Evolutionary conservation across 2,113 vertebrate genomes (phyloP), one percentile per base, ranked within the genome.

Genomic region (Cyanistes caeruleus): DNA sequence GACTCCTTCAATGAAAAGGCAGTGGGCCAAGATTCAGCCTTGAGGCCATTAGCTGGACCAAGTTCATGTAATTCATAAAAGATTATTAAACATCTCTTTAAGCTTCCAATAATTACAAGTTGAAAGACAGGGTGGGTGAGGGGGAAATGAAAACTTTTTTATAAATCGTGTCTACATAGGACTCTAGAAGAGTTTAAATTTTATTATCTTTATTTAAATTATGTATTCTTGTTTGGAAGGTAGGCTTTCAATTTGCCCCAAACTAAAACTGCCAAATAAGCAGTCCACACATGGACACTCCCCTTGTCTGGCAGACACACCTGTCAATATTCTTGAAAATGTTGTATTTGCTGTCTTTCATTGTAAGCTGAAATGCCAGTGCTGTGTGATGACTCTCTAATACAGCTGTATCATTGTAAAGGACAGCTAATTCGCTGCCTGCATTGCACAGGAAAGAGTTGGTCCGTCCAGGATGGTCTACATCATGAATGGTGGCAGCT

Each of bases 391-490:
- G 99, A 84, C 99, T 99, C 97, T 99, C 99, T 95, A 99, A 37
- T 28, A 99, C 99, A 1, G 99, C 99, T 0, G 98, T 99, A 90
- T 99, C 99, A 4, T 99, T 99, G 95, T 99, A 99, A 44, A 99
- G 98, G 62, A 99, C 98, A 5, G 99, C 99, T 44, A 99, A 97
- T 43, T 99, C 99, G 11, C 99, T 99, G 91, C 99, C 98, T 1
- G 99, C 99, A 2, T 99, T 99, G 79, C 99, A 99, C 95, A 99
- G 96, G 97, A 99, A 99, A 28, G 99, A 99, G 97, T 99, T 99
- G 95, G 99, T 99, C 80, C 99, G 96, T 46, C 99, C 99, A 0
- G 99, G 99, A 87, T 99, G 99, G 82, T 99, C 99, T 84, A 99
- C 98, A 0, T 99, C 99, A 5, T 99, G 99, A 56, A 99, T 98